Evolutionary conservation across 2,888 invertebrate species (phyloP), one percentile per base, ranked within the genome.

Genomic region (Nesidiocoris tenuis): DNA sequence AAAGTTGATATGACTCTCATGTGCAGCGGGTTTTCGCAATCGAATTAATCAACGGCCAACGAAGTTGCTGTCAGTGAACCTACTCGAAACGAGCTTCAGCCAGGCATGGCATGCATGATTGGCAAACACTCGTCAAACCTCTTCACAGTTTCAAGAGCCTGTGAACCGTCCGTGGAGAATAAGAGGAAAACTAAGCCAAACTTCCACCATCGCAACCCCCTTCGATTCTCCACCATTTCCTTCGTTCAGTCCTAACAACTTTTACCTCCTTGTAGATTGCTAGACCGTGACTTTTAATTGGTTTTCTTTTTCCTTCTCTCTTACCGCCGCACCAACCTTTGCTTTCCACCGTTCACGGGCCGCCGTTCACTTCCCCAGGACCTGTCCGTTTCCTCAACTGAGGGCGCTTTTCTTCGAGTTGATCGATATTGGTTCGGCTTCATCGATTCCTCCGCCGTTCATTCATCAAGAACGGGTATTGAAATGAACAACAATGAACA

Each of bases 281-380:
- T 70, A 72, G 64, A 63, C 63, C 63, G 74, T 74, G 64, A 74
- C 74, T 74, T 74, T 74, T 74, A 74, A 74, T 74, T 74, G 74
- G 74, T 74, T 74, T 74, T 74, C 74, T 74, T 74, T 74, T 61
- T 61, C 39, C 39, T 61, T 22, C 72, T 39, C 54, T 61, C 54
- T 21, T 24, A 18, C 24, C 19, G 61, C 22, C 2, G 12, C 39
- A 39, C 39, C 39, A 39, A 39, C 22, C 22, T 54, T 56, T 21
- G 17, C 56, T 5, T 19, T 22, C 67, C 54, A 7, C 67, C 55
- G 55, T 67, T 22, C 39, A 67, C 54, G 16, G n/a, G 21, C 55
- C 55, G 19, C 54, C 54, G 67, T 23, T 67, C 19, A 19, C 1
- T 66, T 54, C n/a, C 54, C 54, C 54, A 23, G 5, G n/a, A 12